Evolutionary conservation across 2,113 vertebrate species (phyloP).

Genomic region (Silurus asotus): DNA sequence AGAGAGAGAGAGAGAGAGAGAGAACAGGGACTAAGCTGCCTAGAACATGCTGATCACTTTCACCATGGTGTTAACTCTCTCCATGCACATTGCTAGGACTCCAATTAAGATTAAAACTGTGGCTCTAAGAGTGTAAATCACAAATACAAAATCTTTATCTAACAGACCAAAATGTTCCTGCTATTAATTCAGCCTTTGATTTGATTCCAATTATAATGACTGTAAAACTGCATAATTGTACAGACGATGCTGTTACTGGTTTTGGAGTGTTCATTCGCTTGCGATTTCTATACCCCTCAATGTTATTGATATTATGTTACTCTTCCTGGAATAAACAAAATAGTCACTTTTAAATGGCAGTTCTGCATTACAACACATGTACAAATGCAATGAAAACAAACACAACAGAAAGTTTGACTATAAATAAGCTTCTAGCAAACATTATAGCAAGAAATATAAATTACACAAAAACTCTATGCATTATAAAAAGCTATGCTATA

Average conservation of each 20-base stretch:
- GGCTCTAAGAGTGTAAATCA: background rate
- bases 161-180: background rate
- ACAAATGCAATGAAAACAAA: background rate
- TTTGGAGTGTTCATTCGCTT: background rate
- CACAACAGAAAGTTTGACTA: conserved; percentile 15
- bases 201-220: background rate
- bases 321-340: background rate
- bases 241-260: background rate
- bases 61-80: conserved; percentile 3
- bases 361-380: background rate
- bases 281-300: background rate
- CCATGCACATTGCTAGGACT: background rate
- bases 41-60: conserved; percentile 5
- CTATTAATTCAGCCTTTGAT: background rate
- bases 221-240: background rate
- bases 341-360: background rate
- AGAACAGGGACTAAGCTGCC: background rate
- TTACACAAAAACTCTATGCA: background rate
- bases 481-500: background rate
- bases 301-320: background rate
- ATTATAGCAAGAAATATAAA: conserved; percentile 8
- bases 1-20: conserved; percentile 4
- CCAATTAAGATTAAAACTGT: background rate
- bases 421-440: conserved; percentile 5
- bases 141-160: background rate